Conservation (phyloP, 2,113 vertebrate species). For the Peucedramus taeniatus region DNA sequence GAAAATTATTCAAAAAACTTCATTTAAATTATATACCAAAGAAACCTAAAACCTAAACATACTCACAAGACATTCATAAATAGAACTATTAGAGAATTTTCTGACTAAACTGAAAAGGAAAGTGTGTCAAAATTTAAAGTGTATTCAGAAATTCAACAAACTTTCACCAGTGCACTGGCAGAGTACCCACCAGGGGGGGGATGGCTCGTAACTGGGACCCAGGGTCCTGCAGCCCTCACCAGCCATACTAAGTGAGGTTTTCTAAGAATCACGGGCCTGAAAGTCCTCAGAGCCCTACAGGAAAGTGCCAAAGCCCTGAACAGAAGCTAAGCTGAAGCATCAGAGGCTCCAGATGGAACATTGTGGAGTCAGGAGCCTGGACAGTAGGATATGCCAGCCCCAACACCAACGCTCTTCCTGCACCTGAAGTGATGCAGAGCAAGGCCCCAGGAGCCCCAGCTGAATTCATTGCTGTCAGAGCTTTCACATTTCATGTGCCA, state of each 20-base stretch:
- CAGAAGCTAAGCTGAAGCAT: neutral
- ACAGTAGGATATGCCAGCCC: neutral
- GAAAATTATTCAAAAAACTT: neutral
- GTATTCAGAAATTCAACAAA: neutral
- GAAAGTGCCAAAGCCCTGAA: neutral
- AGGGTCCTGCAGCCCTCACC: neutral
- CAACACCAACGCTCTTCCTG: neutral
- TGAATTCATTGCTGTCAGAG: neutral
- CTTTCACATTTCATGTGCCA: neutral
- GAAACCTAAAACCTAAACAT: neutral
- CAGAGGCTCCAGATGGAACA: neutral
- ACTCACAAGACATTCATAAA: neutral
- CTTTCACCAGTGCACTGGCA: neutral
- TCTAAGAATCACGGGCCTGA: neutral
- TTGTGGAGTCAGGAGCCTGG: neutral
- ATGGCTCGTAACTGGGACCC: neutral
- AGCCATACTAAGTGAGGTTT: rapidly evolving
- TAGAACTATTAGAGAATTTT: neutral
- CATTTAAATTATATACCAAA: neutral
- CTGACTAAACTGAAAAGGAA: neutral
- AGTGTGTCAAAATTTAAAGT: neutral
- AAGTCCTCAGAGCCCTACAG: neutral
- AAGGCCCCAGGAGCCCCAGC: neutral
- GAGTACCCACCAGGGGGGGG: neutral
- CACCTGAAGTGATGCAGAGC: neutral